Percentiles rank a stretch among this genome's conserved stretches.
Conservation (phyloP, 2,113 vertebrate species). For the Seriola aureovittata region DNA sequence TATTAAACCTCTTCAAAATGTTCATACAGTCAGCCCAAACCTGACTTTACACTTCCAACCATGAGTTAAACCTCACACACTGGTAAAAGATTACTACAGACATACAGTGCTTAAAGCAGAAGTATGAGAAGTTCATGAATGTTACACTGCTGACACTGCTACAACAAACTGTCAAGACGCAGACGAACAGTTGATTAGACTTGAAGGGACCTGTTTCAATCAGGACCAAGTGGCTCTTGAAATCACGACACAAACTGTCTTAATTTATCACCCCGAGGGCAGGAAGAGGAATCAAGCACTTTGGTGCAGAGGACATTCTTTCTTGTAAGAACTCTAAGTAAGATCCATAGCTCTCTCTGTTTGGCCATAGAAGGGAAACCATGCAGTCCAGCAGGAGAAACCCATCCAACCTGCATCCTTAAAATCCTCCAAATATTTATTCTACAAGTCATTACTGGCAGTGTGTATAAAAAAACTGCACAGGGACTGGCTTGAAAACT, state of each 20-base stretch:
- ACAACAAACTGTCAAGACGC: background rate
- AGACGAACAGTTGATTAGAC: background rate
- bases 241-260: background rate
- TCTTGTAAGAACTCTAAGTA: too few species aligned
- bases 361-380: constrained; percentile 51
- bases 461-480: background rate
- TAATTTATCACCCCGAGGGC: too few species aligned
- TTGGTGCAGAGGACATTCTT: too few species aligned
- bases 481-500: background rate
- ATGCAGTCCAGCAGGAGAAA: background rate
- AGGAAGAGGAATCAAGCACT: too few species aligned
- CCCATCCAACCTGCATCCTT: constrained; percentile 13
- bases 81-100: too few species aligned
- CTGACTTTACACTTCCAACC: too few species aligned
- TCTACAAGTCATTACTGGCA: background rate
- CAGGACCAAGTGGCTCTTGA: background rate
- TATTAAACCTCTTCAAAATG: too few species aligned
- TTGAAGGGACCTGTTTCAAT: too few species aligned
- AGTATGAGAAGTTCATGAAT: background rate
- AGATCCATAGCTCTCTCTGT: background rate
- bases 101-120: background rate
- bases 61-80: too few species aligned
- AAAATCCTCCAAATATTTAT: constrained; percentile 54
- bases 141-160: background rate
- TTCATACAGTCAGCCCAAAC: too few species aligned